Evolutionary conservation across 2,113 vertebrate genomes (phyloP).

Genomic region (Sisor rabdophorus): DNA sequence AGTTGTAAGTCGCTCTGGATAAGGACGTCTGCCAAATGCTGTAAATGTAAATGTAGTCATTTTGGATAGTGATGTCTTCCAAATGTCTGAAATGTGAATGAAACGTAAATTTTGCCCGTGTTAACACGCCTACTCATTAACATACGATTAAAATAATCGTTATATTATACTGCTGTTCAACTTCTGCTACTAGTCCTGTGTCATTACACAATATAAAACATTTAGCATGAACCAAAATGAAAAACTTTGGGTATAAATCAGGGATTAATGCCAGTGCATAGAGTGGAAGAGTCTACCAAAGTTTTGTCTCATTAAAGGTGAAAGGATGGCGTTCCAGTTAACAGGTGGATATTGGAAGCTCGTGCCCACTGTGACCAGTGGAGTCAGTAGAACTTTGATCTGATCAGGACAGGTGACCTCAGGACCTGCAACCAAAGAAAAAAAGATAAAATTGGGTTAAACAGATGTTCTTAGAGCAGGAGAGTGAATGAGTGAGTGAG

Average conservation of each 20-base stretch:
- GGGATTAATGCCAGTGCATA: background rate
- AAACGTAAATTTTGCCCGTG: too few relatives aligned
- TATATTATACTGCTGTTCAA: too few relatives aligned
- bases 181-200: too few relatives aligned
- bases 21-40: too few relatives aligned
- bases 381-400: constrained; percentile 74
- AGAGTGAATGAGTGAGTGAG: background rate
- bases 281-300: constrained; percentile 73
- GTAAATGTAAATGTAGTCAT: too few relatives aligned
- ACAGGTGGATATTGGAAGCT: constrained; percentile 85
- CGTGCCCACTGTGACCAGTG: constrained; percentile 74
- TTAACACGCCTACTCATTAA: too few relatives aligned
- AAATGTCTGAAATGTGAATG: too few relatives aligned
- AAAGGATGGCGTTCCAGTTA: constrained; percentile 86
- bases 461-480: background rate
- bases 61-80: too few relatives aligned
- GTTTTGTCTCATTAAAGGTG: constrained; percentile 87
- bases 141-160: too few relatives aligned
- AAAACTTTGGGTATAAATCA: background rate
- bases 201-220: background rate
- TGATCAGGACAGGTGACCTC: constrained; percentile 67
- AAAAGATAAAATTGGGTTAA: background rate
- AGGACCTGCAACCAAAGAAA: constrained; percentile 71
- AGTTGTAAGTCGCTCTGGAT: too few relatives aligned
- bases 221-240: background rate